phyloP scores from a whole-genome alignment of 2,888 invertebrate genomes.

The Neoascia interrupta region DNA sequence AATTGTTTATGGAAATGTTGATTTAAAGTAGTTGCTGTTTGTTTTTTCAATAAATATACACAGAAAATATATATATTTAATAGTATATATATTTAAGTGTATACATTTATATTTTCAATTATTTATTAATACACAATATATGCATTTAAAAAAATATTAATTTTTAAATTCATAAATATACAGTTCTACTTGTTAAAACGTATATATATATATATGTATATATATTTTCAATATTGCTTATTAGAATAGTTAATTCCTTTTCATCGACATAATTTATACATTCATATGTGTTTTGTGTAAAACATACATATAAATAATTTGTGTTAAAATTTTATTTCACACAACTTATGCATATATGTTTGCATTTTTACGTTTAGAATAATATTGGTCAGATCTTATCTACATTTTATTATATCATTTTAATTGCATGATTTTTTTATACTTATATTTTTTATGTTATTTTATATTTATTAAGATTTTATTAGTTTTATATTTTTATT shows the following conservation, averaged over 20 bases:
- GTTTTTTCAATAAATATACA: conserved; percentile 46
- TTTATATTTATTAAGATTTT: conserved; percentile 22
- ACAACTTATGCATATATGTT: conserved; percentile 62
- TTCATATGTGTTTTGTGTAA: conserved; percentile 63
- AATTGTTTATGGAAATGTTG: conserved; percentile 22
- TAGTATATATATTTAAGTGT: conserved; percentile 48
- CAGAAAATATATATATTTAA: conserved; percentile 53
- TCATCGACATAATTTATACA: conserved; percentile 10
- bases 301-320: conserved; percentile 51
- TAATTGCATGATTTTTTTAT: conserved; percentile 63
- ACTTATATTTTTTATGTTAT: conserved; percentile 31
- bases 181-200: conserved; percentile 53
- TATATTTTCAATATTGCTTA: conserved; percentile 68
- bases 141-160: conserved; percentile 67
- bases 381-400: conserved; percentile 72
- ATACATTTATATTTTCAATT: conserved; percentile 51
- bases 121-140: conserved; percentile 60
- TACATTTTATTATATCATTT: conserved; percentile 53
- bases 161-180: conserved; percentile 61
- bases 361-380: conserved; percentile 55
- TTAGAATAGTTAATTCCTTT: conserved; percentile 57
- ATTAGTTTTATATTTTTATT: conserved; percentile 14
- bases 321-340: conserved; percentile 57
- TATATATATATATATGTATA: no score
- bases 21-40: conserved; percentile 25